Conservation (phyloP, 2,113 vertebrate genomes). For the Halcyon malimbica region DNA sequence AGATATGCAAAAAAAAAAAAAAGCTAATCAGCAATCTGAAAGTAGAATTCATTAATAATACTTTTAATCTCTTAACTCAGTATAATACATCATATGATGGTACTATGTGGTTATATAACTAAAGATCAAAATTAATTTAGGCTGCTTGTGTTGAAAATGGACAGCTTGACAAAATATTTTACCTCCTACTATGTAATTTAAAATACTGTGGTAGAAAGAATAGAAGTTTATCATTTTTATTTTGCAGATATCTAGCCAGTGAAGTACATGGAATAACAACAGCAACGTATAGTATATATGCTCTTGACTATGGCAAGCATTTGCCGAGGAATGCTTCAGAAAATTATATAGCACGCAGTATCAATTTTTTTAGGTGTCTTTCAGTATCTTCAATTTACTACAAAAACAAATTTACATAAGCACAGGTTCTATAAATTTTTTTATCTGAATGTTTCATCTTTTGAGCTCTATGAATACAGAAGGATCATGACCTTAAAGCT, state of each 20-base stretch:
- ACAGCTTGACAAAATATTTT: not conserved
- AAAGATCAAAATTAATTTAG: conserved; percentile 17
- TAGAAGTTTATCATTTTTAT: not conserved
- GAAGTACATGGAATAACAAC: not conserved
- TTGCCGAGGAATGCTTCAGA: not conserved
- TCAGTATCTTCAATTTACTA: not conserved
- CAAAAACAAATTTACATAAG: not conserved
- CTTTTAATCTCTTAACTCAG: not conserved
- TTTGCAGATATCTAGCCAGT: not conserved
- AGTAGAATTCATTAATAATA: not conserved
- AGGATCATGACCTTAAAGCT: not conserved
- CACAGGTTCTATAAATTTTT: not conserved
- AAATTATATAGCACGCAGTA: not conserved
- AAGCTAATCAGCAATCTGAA: conserved; percentile 17
- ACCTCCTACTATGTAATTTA: not conserved
- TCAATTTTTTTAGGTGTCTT: not conserved
- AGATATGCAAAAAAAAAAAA: not conserved
- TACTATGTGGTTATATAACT: not conserved
- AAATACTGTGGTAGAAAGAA: not conserved
- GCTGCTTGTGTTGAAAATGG: not conserved
- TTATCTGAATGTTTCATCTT: not conserved
- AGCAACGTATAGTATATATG: not conserved
- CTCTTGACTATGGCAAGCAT: not conserved
- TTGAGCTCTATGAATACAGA: not conserved
- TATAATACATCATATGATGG: not conserved